Base-by-base conservation (phyloP, 2,888 invertebrate genomes). In the Agrotis ipsilon region DNA sequence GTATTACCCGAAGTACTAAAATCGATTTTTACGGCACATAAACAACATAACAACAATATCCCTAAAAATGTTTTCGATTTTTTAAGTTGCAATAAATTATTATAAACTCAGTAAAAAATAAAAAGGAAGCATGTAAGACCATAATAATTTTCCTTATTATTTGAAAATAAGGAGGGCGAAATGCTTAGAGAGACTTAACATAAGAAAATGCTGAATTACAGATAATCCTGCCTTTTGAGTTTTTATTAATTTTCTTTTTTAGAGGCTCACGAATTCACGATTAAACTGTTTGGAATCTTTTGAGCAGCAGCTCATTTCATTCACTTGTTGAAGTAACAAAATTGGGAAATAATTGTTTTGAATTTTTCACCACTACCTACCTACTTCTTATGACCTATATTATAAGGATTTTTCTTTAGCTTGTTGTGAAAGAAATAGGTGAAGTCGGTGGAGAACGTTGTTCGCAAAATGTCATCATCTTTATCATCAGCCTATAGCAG, bases 151-250 rank as follows among this genome's bases (percentile, higher is more conserved):
- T 70, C 63, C 60, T 67, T 80, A 61, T 64, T 61, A 39, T 63
- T 63, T 54, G 43, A 52, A 54, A 64, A 72, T 61, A 52, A 45
- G 19, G 55, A 51, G 54, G 52, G 14, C 14, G 19, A 21, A 62
- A 32, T 49, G 55, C 57, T 70, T 16, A 62, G 32, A 62, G 24
- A 21, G 59, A 54, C 58, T 68, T 68, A 67, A 16, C 51, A 58
- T 51, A 27, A 75, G 39, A 21, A 14, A 72, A 55, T 49, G 52
- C n/a, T 48, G 49, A 66, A 68, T 66, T 57, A 51, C 61, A 80
- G 62, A 57, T 51, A 72, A 81, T 66, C 63, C 55, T 54, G 62
- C 66, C 62, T 58, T 72, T 69, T 66, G 60, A 64, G 48, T 66
- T 75, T 65, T 63, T 58, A 70, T 70, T 64, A 19, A 21, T 59